Percentiles rank a stretch among this genome's conserved stretches.
Conservation (phyloP, 2,888 invertebrate species). For the Lasioglossum malachurum region DNA sequence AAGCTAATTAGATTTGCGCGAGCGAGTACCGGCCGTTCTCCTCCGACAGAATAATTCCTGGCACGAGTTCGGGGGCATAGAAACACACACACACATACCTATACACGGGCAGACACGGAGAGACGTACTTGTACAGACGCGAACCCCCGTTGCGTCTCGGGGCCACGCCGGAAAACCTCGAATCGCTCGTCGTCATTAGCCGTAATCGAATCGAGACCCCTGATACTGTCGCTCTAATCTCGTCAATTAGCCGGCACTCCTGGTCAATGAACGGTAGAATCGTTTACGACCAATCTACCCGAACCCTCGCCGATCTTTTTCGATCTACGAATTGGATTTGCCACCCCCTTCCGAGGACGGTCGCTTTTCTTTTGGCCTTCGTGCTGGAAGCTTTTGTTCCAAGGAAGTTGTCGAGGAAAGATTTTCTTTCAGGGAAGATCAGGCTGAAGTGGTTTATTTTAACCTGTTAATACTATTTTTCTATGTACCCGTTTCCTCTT, state of each 20-base stretch:
- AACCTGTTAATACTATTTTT: neutral
- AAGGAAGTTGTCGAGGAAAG: neutral
- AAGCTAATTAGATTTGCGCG: conserved; percentile 56
- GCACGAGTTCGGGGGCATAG: conserved; percentile 21
- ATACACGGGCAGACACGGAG: neutral
- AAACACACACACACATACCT: neutral
- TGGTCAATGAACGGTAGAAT: conserved; percentile 26
- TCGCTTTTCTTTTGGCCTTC: neutral
- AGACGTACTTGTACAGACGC: neutral
- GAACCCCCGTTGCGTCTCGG: neutral
- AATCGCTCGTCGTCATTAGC: conserved; percentile 26
- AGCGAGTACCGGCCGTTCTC: conserved; percentile 13
- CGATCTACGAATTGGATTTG: neutral
- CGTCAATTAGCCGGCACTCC: conserved; percentile 27
- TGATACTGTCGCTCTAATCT: conserved; percentile 26
- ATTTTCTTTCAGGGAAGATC: neutral
- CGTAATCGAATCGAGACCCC: conserved; percentile 32
- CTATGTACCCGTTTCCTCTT: too few relatives aligned
- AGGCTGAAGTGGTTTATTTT: neutral
- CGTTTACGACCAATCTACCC: conserved; percentile 9
- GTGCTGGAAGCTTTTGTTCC: neutral
- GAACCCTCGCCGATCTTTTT: neutral
- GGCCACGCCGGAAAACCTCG: conserved; percentile 22
- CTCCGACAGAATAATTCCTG: conserved; percentile 39
- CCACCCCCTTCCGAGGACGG: neutral